phyloP scores from a whole-genome alignment of 2,888 invertebrate genomes.

The Drosophila merina region DNA sequence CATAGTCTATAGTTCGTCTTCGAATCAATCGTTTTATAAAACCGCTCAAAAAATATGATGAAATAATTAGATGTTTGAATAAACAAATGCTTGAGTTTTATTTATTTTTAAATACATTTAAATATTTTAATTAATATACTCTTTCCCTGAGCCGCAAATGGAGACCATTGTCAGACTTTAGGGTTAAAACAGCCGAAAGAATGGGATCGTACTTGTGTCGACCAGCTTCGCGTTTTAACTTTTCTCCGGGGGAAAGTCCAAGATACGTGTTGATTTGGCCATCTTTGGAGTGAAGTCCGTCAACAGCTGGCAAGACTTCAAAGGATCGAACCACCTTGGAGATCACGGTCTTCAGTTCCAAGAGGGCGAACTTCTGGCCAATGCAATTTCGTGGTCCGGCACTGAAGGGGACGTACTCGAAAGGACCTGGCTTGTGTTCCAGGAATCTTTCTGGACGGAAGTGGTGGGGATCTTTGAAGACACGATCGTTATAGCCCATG shows the following conservation, averaged over 20 bases:
- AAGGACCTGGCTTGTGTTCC: slow-evolving; percentile 82
- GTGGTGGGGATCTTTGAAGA: slow-evolving; percentile 78
- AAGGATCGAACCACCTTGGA: slow-evolving; percentile 85
- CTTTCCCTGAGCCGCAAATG: slow-evolving; percentile 82
- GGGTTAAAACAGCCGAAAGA: slow-evolving; percentile 84
- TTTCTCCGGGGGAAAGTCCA: slow-evolving; percentile 54
- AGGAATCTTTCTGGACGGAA: slow-evolving; percentile 86
- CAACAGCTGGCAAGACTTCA: slow-evolving; percentile 81
- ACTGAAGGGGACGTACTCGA: slow-evolving; percentile 87
- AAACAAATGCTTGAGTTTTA: not conserved
- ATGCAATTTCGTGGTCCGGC: slow-evolving; percentile 88
- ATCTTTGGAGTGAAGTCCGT: slow-evolving; percentile 72
- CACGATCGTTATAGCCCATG: slow-evolving; percentile 77
- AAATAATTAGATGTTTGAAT: not conserved
- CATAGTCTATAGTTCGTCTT: slow-evolving; percentile 1
- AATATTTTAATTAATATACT: slow-evolving; percentile 14
- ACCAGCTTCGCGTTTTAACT: slow-evolving; percentile 31
- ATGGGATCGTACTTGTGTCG: slow-evolving; percentile 82
- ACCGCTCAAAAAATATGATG: not conserved
- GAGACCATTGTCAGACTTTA: slow-evolving; percentile 85
- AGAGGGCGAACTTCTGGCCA: slow-evolving; percentile 85
- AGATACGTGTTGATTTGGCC: slow-evolving; percentile 68
- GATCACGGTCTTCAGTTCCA: slow-evolving; percentile 85
- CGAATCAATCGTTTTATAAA: not conserved
- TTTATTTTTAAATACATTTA: not conserved